phyloP scores from a whole-genome alignment of 2,113 vertebrate species.

The Salvelinus sp. region DNA sequence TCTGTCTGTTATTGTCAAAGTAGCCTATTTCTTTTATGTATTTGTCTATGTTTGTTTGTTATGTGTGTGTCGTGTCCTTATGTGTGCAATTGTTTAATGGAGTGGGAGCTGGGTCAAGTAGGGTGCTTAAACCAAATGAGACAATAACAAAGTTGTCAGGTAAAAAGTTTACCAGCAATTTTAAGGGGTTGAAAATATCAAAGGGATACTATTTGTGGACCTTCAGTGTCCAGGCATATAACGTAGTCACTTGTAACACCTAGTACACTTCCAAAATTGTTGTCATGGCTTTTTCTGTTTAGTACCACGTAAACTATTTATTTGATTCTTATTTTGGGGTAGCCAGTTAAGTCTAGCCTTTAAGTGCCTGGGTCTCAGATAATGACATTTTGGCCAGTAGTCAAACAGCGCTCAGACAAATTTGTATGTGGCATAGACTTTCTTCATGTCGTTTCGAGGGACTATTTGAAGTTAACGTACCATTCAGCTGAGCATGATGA shows the following conservation, averaged over 20 bases:
- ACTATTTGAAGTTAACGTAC: neutral
- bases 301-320: neutral
- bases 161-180: neutral
- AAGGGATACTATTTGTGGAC: neutral
- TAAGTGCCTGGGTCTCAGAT: conserved; percentile 60
- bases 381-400: conserved; percentile 45
- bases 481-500: neutral
- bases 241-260: neutral
- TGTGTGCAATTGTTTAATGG: conserved; percentile 12
- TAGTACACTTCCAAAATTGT: neutral
- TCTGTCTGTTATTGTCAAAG: too few relatives aligned
- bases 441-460: neutral
- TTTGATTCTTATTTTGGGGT: neutral
- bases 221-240: neutral
- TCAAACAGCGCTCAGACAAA: conserved; percentile 37
- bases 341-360: conserved; percentile 25
- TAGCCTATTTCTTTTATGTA: too few relatives aligned
- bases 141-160: conserved; percentile 13
- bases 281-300: neutral
- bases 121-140: conserved; percentile 15
- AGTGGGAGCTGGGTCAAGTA: neutral
- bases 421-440: neutral
- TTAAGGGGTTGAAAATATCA: neutral
- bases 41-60: conserved; percentile 13
- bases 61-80: neutral